A percentile compares a stretch with the other conserved stretches of the same genome.
These are phyloP conservation scores for Hydrozoanthus gracilis DNA, from an alignment of 92 coral and sea anemone species.

Conservation along the genomic window DNA sequence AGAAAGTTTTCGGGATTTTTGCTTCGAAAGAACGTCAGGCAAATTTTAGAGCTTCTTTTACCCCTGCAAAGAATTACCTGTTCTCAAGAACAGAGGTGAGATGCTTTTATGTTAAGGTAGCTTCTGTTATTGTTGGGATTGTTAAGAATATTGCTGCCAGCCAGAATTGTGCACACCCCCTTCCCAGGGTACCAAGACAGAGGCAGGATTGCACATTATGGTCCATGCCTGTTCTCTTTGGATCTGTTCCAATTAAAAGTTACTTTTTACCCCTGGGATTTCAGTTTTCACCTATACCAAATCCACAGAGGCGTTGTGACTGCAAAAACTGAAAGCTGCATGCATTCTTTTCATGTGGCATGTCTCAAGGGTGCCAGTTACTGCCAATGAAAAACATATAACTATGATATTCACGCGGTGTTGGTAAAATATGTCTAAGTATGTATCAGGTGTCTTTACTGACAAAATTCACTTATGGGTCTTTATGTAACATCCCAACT, in stretches of 20 bases:
- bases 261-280: slow-evolving; percentile 62
- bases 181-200: slow-evolving; percentile 52
- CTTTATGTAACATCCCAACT: too few relatives aligned
- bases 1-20: slow-evolving; percentile 58
- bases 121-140: slow-evolving; percentile 44
- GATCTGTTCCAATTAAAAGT: slow-evolving; percentile 23
- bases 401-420: too few relatives aligned
- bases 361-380: slow-evolving; percentile 11
- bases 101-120: slow-evolving; percentile 47
- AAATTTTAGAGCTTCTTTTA: slow-evolving; percentile 55
- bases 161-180: slow-evolving; percentile 14
- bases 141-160: slow-evolving; percentile 26
- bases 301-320: slow-evolving; percentile 53
- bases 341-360: slow-evolving; percentile 49
- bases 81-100: slow-evolving; percentile 40
- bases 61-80: slow-evolving; percentile 55
- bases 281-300: slow-evolving; percentile 51
- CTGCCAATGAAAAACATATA: too few relatives aligned
- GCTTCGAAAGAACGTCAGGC: slow-evolving; percentile 50
- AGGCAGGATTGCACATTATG: slow-evolving; percentile 34
- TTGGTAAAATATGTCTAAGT: too few relatives aligned
- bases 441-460: too few relatives aligned
- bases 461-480: too few relatives aligned
- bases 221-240: slow-evolving; percentile 56
- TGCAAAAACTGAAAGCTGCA: slow-evolving; percentile 47